phyloP scores from a whole-genome alignment of 2,113 vertebrate genomes.

The Meleagris gallopavo region DNA sequence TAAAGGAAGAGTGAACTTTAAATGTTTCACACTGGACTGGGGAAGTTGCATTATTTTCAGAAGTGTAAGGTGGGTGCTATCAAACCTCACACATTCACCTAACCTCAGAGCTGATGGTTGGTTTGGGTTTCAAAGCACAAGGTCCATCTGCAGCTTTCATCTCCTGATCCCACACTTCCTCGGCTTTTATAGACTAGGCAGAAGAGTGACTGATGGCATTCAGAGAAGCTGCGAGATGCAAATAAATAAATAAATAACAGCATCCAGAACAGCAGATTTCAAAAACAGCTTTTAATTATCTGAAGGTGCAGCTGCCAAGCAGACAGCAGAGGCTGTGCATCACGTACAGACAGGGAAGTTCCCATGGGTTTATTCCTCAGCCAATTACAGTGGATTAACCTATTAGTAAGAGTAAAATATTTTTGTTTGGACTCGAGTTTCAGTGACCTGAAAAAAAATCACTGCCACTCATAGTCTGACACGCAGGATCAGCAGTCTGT shows the following conservation, averaged over 20 bases:
- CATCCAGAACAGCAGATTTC: neutral
- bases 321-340: conserved; percentile 10
- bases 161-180: neutral
- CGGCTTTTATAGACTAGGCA: neutral
- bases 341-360: neutral
- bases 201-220: neutral
- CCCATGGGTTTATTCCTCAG: conserved; percentile 46
- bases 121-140: neutral
- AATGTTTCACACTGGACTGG: neutral
- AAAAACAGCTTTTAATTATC: conserved; percentile 54
- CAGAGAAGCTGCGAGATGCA: neutral
- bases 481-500: neutral
- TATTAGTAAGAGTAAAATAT: neutral
- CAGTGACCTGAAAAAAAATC: conserved; percentile 39
- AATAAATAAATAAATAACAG: neutral
- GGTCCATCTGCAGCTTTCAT: neutral
- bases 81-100: neutral
- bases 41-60: neutral
- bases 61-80: neutral
- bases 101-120: neutral
- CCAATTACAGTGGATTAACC: conserved; percentile 40
- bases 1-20: neutral
- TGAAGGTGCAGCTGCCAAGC: neutral
- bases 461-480: neutral
- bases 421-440: neutral